phyloP scores from a whole-genome alignment of 2,888 invertebrate species.

The Leucoptera coffeella region DNA sequence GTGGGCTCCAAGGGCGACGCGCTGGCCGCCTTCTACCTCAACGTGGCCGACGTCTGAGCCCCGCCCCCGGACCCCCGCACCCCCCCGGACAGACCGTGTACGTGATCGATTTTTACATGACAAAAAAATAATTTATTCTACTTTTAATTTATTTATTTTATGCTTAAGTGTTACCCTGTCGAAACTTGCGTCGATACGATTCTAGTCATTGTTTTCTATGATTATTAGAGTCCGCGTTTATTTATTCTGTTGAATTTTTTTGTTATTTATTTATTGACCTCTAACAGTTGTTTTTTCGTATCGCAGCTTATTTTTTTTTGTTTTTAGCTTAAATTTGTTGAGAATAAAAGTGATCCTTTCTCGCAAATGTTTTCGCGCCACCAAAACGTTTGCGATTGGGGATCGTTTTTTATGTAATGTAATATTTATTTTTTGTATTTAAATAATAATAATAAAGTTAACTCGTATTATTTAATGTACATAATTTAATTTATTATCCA shows the following conservation, averaged over 20 bases:
- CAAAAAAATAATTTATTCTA: too few relatives aligned
- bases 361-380: slow-evolving; percentile 20
- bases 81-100: too few relatives aligned
- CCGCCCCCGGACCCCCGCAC: too few relatives aligned
- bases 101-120: too few relatives aligned
- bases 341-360: slow-evolving; percentile 10
- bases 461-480: slow-evolving; percentile 50
- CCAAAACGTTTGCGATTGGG: slow-evolving; percentile 17
- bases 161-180: slow-evolving; percentile 45
- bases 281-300: slow-evolving; percentile 32
- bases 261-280: slow-evolving; percentile 9
- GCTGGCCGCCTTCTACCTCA: slow-evolving; percentile 79
- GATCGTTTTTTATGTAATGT: slow-evolving; percentile 17
- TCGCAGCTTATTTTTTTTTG: slow-evolving; percentile 30
- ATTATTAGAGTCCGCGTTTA: slow-evolving; percentile 21
- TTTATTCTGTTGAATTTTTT: slow-evolving; percentile 11
- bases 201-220: slow-evolving; percentile 39
- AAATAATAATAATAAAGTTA: slow-evolving; percentile 39
- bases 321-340: slow-evolving; percentile 21
- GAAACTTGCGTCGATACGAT: slow-evolving; percentile 22
- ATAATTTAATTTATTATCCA: slow-evolving; percentile 48
- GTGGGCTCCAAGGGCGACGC: slow-evolving; percentile 82
- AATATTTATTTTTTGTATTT: slow-evolving; percentile 33
- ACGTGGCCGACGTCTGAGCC: slow-evolving; percentile 56
- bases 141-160: slow-evolving; percentile 36